Base-by-base conservation (phyloP, 2,113 vertebrate genomes). In the Coregonus clupeaformis region DNA sequence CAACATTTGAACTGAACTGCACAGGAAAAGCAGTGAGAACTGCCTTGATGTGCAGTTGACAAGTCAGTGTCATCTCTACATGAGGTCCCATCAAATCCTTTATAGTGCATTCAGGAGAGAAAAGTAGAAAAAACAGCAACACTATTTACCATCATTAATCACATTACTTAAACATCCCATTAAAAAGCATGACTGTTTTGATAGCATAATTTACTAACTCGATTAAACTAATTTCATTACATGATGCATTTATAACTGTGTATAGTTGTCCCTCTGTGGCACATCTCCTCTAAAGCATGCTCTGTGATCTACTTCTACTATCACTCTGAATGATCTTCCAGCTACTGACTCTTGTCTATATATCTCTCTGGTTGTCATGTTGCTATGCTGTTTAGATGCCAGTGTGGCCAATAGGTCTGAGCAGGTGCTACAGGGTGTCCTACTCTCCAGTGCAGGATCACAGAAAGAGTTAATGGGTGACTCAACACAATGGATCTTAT, bases 11-110 rank as follows among this genome's bases (percentile, higher is more conserved):
- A 84, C 77, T 80, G 88, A 89, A 76, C 84, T 88, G 88, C 87
- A 86, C 79, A 73, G 80, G 80, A 84, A 83, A 77, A 83, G 73
- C 66, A 74, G 80, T 29, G n/a, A 18, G 69, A 6, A 72, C 74
- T 73, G 4, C 79, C 76, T 65, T 80, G 76, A 81, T 84, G 77
- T 74, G 76, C 78, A 24, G 68, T 3, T 36, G 36, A 36, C 36
- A 36, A 36, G 36, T 36, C 36, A 2, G 36, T 36, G 36, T 36
- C 36, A 36, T 36, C 36, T 49, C 47, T 16, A 4, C 47, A 49
- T 80, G 73, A n/a, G 45, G 82, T 77, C 68, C 30, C 55, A 68
- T 91, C 84, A 88, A 87, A 70, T 63, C 27, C 77, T 87, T 87
- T 78, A 86, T 68, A 63, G 72, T 72, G 76, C 47, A 78, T 73